These are phyloP conservation scores for Chaetophractus vellerosus DNA, from an alignment of 2,797 vertebrate genomes.

Conservation along the genomic window DNA sequence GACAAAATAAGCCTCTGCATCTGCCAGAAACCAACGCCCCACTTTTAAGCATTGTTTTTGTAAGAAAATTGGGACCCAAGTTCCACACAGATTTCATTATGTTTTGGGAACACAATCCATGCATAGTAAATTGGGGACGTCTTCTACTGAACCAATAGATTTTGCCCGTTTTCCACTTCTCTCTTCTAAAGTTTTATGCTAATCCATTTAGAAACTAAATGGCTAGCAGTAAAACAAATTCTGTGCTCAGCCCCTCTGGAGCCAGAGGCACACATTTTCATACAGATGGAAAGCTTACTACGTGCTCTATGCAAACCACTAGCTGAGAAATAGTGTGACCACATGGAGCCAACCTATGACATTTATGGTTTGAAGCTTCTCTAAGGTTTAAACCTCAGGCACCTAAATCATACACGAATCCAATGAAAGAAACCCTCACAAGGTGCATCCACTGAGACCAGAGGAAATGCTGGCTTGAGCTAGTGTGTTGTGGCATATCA, in stretches of 20 bases:
- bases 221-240: too few species aligned
- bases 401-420: neutral
- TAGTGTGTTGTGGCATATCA: too few species aligned
- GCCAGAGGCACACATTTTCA: neutral
- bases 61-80: neutral
- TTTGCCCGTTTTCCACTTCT: neutral
- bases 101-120: neutral
- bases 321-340: neutral
- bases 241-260: neutral
- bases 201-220: too few species aligned
- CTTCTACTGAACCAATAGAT: neutral
- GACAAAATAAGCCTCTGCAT: neutral
- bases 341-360: fast-evolving
- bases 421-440: neutral
- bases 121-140: neutral
- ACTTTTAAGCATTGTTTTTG: neutral
- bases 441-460: neutral
- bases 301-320: fast-evolving
- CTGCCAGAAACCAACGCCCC: neutral
- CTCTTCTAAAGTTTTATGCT: neutral
- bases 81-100: neutral
- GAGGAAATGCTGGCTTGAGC: neutral
- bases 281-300: neutral
- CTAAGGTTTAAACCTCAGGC: neutral
- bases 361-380: neutral